Conservation (phyloP, 2,888 invertebrate genomes). For the Exocentrus adspersus region DNA sequence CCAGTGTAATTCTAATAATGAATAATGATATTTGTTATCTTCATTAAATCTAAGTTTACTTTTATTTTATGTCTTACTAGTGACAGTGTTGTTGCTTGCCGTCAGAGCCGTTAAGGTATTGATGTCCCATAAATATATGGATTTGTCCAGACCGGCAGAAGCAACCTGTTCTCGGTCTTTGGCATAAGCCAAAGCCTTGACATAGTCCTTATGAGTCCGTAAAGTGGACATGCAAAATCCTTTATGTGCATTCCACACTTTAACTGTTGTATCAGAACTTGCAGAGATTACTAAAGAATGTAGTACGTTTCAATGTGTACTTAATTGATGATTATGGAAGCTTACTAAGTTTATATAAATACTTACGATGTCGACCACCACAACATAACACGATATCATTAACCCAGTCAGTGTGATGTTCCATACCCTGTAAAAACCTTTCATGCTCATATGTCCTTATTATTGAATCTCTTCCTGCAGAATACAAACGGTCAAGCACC, state of each 20-base stretch:
- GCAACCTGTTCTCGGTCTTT: conserved; percentile 96
- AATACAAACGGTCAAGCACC: conserved; percentile 86
- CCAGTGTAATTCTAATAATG: too few species aligned
- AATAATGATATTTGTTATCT: too few species aligned
- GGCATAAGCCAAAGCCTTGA: conserved; percentile 96
- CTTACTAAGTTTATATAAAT: not conserved
- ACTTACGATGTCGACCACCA: conserved; percentile 90
- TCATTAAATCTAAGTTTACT: not conserved
- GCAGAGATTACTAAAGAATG: conserved; percentile 97
- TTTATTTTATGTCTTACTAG: conserved; percentile 72
- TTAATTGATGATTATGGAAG: not conserved
- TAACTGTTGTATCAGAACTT: conserved; percentile 98
- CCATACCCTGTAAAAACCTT: conserved; percentile 94
- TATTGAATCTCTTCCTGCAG: conserved; percentile 96
- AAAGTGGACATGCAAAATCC: conserved; percentile 99
- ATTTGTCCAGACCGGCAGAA: conserved; percentile 95
- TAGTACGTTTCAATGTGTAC: too few species aligned
- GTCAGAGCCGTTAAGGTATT: conserved; percentile 97
- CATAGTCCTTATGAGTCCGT: conserved; percentile 98
- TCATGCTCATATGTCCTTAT: conserved; percentile 92
- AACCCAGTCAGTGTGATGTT: conserved; percentile 99
- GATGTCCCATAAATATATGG: conserved; percentile 98
- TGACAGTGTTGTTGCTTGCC: conserved; percentile 98
- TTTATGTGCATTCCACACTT: conserved; percentile 99
- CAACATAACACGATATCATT: conserved; percentile 99